Evolutionary conservation across 2,113 vertebrate species (phyloP).

Genomic region (Psittacula cyanocephala): DNA sequence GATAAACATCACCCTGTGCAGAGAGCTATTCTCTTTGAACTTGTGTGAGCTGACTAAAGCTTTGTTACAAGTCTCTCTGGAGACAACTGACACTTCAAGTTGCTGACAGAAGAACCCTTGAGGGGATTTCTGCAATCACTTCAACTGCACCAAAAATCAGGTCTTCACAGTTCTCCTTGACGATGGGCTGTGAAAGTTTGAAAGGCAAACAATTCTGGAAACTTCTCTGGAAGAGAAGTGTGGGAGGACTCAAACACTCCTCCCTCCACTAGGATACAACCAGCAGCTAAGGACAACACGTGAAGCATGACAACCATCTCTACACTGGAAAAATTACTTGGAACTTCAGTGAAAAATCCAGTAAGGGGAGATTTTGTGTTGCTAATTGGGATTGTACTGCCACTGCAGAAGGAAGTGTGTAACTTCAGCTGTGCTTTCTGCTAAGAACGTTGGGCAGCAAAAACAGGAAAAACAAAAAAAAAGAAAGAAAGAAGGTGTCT

Average conservation of each 20-base stretch:
- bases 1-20: slow-evolving; percentile 39
- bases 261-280: neutral
- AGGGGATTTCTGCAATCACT: slow-evolving; percentile 56
- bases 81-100: slow-evolving; percentile 57
- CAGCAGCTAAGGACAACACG: neutral
- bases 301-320: neutral
- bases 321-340: neutral
- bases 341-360: neutral
- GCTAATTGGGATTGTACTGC: neutral
- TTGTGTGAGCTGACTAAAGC: slow-evolving; percentile 6
- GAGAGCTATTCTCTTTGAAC: slow-evolving; percentile 70
- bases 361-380: neutral
- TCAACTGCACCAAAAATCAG: slow-evolving; percentile 17
- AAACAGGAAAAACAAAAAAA: neutral
- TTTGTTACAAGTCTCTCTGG: slow-evolving; percentile 62
- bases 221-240: neutral
- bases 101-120: slow-evolving; percentile 71
- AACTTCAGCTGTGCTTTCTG: neutral
- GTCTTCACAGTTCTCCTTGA: slow-evolving; percentile 28
- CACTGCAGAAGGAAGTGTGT: neutral
- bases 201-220: slow-evolving; percentile 23
- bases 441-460: neutral
- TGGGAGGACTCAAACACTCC: neutral
- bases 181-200: neutral
- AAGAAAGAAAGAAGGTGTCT: neutral